Percentiles rank a stretch among this genome's conserved stretches.
Conservation (phyloP, 1,140 invertebrate genomes). For the Drosophila nigrodunni region DNA sequence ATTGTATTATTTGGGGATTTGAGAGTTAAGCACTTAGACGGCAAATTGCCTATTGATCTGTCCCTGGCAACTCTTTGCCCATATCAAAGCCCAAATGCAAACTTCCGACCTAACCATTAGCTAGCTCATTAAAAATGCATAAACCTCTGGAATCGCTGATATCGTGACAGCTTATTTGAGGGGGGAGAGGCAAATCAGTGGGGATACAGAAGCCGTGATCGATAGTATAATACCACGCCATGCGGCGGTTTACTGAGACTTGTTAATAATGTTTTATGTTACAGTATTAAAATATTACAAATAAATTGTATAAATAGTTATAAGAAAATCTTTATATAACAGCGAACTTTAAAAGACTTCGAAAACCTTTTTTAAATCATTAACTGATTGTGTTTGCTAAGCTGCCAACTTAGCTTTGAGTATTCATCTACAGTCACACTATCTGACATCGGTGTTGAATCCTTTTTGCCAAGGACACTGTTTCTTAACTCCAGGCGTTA, state of each 20-base stretch:
- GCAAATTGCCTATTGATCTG: conserved; percentile 30
- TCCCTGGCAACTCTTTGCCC: conserved; percentile 53
- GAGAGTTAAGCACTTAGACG: conserved; percentile 17
- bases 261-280: too few relatives aligned
- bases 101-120: conserved; percentile 45
- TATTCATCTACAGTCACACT: background rate
- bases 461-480: conserved; percentile 1
- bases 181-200: background rate
- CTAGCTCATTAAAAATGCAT: conserved; percentile 72
- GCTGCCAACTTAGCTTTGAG: background rate
- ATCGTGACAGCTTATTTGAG: conserved; percentile 5
- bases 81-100: conserved; percentile 65
- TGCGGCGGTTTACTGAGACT: too few relatives aligned
- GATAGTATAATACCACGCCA: conserved; percentile 19
- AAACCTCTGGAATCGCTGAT: conserved; percentile 31
- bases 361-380: background rate
- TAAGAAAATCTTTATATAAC: too few relatives aligned
- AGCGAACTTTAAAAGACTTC: too few relatives aligned
- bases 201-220: background rate
- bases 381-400: background rate
- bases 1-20: conserved; percentile 25
- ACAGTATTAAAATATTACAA: too few relatives aligned
- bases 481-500: conserved; percentile 29
- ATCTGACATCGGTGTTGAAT: background rate
- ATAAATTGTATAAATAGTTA: too few relatives aligned